Evolutionary conservation across 2,888 invertebrate genomes (phyloP).

Genomic region (Himalopsyche tibetana): DNA sequence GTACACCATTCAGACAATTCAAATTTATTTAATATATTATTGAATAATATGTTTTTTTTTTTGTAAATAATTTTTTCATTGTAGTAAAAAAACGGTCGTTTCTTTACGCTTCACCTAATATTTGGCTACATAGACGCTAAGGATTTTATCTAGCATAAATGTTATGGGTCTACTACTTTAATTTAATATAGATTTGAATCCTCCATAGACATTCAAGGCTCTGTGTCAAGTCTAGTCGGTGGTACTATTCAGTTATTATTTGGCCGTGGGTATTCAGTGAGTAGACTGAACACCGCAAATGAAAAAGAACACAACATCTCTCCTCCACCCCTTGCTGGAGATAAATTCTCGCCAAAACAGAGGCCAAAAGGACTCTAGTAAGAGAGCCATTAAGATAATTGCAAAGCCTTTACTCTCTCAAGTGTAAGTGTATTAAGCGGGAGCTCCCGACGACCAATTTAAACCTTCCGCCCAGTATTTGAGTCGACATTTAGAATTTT

Average conservation of each 20-base stretch:
- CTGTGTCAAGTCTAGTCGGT: no score
- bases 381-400: conserved; percentile 40
- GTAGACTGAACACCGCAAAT: not conserved
- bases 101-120: no score
- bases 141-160: no score
- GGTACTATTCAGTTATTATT: not conserved
- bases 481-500: conserved; percentile 3
- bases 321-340: not conserved
- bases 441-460: conserved; percentile 31
- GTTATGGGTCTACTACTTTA: no score
- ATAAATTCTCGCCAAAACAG: conserved; percentile 38
- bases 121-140: no score
- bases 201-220: no score
- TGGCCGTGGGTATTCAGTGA: not conserved
- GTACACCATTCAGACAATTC: no score
- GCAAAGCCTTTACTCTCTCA: conserved; percentile 42
- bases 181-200: no score
- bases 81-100: no score
- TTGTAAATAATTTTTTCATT: no score
- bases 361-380: conserved; percentile 27
- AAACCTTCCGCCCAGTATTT: conserved; percentile 39
- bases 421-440: conserved; percentile 40
- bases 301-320: not conserved
- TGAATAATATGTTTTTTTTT: no score
- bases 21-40: no score